Base-by-base conservation (phyloP, 1,140 invertebrate genomes). In the Drosophila grimshawi region DNA sequence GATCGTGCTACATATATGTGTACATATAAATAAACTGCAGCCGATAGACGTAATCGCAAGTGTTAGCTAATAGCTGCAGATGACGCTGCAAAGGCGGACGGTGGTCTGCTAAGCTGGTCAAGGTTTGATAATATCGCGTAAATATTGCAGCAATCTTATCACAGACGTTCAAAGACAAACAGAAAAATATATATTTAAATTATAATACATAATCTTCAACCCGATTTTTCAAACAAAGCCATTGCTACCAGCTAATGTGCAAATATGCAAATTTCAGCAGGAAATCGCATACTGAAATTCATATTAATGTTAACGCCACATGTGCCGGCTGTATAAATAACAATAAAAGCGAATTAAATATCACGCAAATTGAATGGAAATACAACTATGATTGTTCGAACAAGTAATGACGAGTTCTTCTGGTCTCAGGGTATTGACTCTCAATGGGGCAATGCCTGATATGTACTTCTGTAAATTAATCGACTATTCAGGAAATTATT, bases 1-100 rank as follows among this genome's bases (percentile, higher is more conserved):
- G 4, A 43, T 64, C 4, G 8, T 30, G 19, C 29, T 55, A 33
- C 37, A 75, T 59, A 68, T 65, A 19, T 19, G 19, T 19, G 19
- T 19, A 19, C 19, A 76, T 59, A 74, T 74, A 81, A 77, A 81
- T 77, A 77, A 77, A 64, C 51, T 56, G 35, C 45, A 49, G 62
- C 41, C 71, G 11, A 33, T 37, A 67, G 53, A 59, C 45, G 53
- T 70, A 79, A 59, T 69, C 11, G 60, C 76, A 66, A 70, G 29
- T 76, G 75, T 82, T 82, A 82, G 80, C 80, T 82, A 85, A 85
- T 86, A 86, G 68, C 32, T 60, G 49, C 67, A 79, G 63, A 70
- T 85, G 81, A 85, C 81, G 73, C 49, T 85, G 68, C 73, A 69
- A 43, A 39, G 74, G 76, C 73, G 35, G 1, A n/a, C 49, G 76